A percentile compares a stretch with the other conserved stretches of the same genome.
Evolutionary conservation across 2,888 invertebrate species (phyloP).

Genomic region (Cabera pusaria): DNA sequence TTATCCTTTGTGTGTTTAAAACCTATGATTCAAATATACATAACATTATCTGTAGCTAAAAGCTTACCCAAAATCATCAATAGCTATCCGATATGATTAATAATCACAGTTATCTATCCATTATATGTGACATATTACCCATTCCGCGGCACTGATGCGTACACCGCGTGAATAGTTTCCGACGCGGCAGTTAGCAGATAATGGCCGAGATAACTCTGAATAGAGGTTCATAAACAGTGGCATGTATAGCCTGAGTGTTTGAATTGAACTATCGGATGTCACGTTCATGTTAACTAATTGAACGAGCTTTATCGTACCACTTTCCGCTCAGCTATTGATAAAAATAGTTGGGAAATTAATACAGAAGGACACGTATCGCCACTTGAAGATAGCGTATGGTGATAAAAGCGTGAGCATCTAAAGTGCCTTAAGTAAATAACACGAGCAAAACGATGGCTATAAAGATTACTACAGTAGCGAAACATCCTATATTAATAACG

Average conservation of each 20-base stretch:
- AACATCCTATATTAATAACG: slow-evolving; percentile 10
- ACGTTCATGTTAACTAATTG: slow-evolving; percentile 16
- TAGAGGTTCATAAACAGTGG: slow-evolving; percentile 15
- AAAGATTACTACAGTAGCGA: slow-evolving; percentile 4
- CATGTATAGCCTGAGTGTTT: slow-evolving; percentile 13
- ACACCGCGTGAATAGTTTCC: slow-evolving; percentile 11
- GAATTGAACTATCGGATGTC: slow-evolving; percentile 11
- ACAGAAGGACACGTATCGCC: slow-evolving; percentile 17
- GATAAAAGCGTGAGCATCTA: slow-evolving; percentile 14
- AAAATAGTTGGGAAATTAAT: slow-evolving; percentile 20
- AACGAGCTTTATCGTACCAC: slow-evolving; percentile 18
- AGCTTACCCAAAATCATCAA: slow-evolving; percentile 5
- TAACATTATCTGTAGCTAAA: not conserved
- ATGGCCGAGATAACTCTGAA: slow-evolving; percentile 21
- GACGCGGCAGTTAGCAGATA: slow-evolving; percentile 20
- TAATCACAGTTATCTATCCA: slow-evolving; percentile 8
- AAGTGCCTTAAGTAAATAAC: slow-evolving; percentile 11
- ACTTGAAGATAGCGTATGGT: slow-evolving; percentile 24
- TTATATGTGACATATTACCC: slow-evolving; percentile 10
- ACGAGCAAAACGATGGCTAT: not conserved
- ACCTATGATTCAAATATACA: no score
- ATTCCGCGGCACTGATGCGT: slow-evolving; percentile 7
- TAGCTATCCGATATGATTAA: slow-evolving; percentile 7
- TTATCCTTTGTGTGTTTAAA: no score
- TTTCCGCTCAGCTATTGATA: slow-evolving; percentile 20